A percentile compares a stretch with the other conserved stretches of the same genome.
Conservation (phyloP, 1,140 invertebrate genomes). For the Brachionus rubens region DNA sequence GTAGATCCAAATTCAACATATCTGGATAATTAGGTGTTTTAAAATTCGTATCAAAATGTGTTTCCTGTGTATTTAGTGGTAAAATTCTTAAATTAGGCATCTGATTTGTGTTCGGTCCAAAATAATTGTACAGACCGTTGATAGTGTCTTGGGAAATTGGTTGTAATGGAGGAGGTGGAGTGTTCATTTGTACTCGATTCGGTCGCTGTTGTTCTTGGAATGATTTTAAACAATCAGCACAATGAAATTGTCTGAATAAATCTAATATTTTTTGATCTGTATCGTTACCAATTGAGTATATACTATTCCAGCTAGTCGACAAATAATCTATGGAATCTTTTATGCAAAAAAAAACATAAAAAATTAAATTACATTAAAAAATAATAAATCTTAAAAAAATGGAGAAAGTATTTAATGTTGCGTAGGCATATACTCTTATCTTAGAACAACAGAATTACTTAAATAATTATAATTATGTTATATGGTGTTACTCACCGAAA, state of each 20-base stretch:
- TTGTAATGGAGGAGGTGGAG: slow-evolving; percentile 17
- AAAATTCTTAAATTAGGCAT: background rate
- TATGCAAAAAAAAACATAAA: background rate
- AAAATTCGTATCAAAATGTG: background rate
- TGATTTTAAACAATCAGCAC: slow-evolving; percentile 46
- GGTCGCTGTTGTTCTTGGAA: slow-evolving; percentile 37
- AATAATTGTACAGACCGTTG: slow-evolving; percentile 14
- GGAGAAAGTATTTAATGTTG: slow-evolving; percentile 13
- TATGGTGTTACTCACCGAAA: background rate
- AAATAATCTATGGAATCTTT: slow-evolving; percentile 43
- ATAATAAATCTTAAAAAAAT: too few relatives aligned
- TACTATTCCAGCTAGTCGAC: slow-evolving; percentile 32
- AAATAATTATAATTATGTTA: background rate
- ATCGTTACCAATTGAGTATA: slow-evolving; percentile 8
- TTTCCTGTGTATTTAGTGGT: background rate
- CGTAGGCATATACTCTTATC: background rate
- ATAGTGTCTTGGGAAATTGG: slow-evolving; percentile 32
- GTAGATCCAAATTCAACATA: slow-evolving; percentile 3
- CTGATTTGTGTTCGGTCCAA: slow-evolving; percentile 2
- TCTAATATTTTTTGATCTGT: slow-evolving; percentile 33
- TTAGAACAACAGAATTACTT: background rate
- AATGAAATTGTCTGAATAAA: slow-evolving; percentile 42
- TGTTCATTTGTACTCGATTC: slow-evolving; percentile 22
- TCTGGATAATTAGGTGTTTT: background rate
- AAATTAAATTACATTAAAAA: too few relatives aligned